Conservation (phyloP, 2,888 invertebrate species). For the Aphodius granarius region DNA sequence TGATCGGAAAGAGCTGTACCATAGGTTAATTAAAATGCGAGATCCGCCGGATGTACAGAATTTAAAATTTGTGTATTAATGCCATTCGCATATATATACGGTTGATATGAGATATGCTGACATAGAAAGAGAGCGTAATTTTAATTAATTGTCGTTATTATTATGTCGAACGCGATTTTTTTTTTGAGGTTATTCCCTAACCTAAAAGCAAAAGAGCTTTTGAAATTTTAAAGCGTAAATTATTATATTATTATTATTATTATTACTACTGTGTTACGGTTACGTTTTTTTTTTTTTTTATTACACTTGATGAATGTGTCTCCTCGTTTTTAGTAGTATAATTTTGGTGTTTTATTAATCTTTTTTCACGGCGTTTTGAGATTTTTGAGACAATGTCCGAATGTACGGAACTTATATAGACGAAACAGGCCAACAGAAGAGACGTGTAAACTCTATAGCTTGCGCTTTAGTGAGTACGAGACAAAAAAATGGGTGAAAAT, state of each 20-base stretch:
- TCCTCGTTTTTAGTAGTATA: not conserved
- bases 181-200: not conserved
- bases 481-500: slow-evolving; percentile 39
- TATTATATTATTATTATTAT: too few relatives aligned
- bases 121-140: slow-evolving; percentile 1
- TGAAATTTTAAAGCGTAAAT: not conserved
- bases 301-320: not conserved
- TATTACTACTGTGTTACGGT: not conserved
- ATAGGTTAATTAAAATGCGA: slow-evolving; percentile 43
- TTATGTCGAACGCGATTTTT: slow-evolving; percentile 34
- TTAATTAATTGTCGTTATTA: slow-evolving; percentile 5
- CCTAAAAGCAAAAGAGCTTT: not conserved
- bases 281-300: not conserved
- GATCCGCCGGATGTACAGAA: slow-evolving; percentile 52
- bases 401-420: not conserved
- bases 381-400: not conserved
- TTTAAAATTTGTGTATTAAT: slow-evolving; percentile 48
- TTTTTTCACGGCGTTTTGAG: not conserved
- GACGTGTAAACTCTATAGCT: slow-evolving; percentile 39
- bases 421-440: not conserved
- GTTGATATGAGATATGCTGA: not conserved
- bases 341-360: not conserved
- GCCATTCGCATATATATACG: slow-evolving; percentile 30
- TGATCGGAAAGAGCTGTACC: slow-evolving; percentile 46
- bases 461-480: slow-evolving; percentile 44